Percentiles rank a stretch among this genome's conserved stretches.
Evolutionary conservation across 2,888 invertebrate species (phyloP).

Genomic region (Dastarcus helophoroides): DNA sequence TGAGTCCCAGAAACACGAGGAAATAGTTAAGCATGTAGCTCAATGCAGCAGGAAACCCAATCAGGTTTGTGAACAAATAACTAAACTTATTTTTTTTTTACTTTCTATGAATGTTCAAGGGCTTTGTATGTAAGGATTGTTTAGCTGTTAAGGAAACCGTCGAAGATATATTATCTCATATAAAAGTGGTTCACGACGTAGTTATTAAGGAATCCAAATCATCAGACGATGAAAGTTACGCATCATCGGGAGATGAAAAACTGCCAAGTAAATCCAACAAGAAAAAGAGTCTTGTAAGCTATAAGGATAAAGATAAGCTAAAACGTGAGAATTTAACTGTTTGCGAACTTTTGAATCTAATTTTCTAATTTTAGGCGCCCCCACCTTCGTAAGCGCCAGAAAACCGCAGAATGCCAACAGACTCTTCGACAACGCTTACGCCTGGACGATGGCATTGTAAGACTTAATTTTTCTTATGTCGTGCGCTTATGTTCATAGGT

Average conservation of each 20-base stretch:
- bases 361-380: constrained; percentile 7
- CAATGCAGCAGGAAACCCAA: constrained; percentile 24
- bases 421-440: constrained; percentile 17
- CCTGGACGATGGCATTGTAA: constrained; percentile 30
- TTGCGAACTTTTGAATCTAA: not conserved
- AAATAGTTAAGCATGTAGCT: constrained; percentile 25
- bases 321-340: constrained; percentile 7
- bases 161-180: constrained; percentile 22
- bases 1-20: constrained; percentile 20
- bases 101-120: constrained; percentile 25
- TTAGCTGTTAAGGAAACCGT: constrained; percentile 19
- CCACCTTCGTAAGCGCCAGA: constrained; percentile 6
- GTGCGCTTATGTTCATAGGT: no score
- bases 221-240: constrained; percentile 9
- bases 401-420: constrained; percentile 7
- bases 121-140: constrained; percentile 28
- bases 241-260: constrained; percentile 11
- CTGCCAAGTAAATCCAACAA: constrained; percentile 5
- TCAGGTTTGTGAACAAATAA: constrained; percentile 17
- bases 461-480: no score
- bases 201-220: constrained; percentile 13
- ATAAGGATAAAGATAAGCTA: constrained; percentile 3
- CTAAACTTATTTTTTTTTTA: no score
- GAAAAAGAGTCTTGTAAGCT: constrained; percentile 3
- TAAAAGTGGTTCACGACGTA: constrained; percentile 17